Conservation (phyloP, 1,140 invertebrate genomes). For the Lordiphosa mommai region DNA sequence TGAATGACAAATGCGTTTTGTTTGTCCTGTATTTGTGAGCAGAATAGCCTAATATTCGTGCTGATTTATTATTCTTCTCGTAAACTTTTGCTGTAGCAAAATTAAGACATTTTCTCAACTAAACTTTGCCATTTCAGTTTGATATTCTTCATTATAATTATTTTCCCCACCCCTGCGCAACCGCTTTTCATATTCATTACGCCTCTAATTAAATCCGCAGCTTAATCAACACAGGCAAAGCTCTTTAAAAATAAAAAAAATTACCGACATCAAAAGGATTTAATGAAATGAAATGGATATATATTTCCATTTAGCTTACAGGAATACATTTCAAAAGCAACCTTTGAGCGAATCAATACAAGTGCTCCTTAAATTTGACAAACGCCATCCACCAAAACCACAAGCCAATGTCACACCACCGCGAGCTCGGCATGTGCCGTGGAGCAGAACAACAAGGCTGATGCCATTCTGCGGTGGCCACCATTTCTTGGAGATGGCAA, state of each 20-base stretch:
- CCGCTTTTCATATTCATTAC: conserved; percentile 18
- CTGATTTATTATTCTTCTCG: not conserved
- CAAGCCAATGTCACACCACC: conserved; percentile 24
- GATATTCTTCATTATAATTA: conserved; percentile 19
- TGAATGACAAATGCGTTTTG: conserved; percentile 38
- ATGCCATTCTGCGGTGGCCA: conserved; percentile 6
- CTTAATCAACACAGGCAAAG: conserved; percentile 48
- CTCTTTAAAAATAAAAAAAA: not conserved
- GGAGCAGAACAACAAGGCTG: conserved; percentile 22
- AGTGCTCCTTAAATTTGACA: conserved; percentile 37
- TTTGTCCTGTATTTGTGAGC: conserved; percentile 9
- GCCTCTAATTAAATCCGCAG: conserved; percentile 40
- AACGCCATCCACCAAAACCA: conserved; percentile 61
- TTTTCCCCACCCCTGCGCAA: conserved; percentile 10
- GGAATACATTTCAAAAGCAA: conserved; percentile 46
- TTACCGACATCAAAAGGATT: conserved; percentile 59
- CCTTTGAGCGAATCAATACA: conserved; percentile 48
- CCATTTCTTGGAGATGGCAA: not conserved
- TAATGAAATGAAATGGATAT: conserved; percentile 64
- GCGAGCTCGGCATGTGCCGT: conserved; percentile 37
- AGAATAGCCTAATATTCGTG: conserved; percentile 5
- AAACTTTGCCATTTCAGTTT: not conserved
- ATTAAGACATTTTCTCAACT: not conserved
- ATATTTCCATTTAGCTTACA: conserved; percentile 49
- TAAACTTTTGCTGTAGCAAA: not conserved